Conservation (phyloP, 2,888 invertebrate species). For the Hirtodrosophila duncani region DNA sequence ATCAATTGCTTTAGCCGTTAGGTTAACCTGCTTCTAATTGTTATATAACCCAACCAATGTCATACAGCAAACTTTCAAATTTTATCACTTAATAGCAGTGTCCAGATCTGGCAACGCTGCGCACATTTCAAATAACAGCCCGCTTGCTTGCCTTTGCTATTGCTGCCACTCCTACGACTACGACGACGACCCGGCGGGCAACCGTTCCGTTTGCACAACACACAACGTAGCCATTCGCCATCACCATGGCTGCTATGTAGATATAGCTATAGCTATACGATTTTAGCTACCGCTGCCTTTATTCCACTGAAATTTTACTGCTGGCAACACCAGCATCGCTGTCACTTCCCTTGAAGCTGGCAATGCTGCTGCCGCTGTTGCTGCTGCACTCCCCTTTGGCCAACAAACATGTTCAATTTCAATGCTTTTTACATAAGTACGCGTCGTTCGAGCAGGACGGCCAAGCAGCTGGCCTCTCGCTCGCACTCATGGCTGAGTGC, state of each 20-base stretch:
- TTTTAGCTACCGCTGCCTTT: constrained; percentile 25
- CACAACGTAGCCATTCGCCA: too few species aligned
- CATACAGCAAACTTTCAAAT: constrained; percentile 41
- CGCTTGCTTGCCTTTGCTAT: constrained; percentile 31
- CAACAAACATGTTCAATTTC: constrained; percentile 68
- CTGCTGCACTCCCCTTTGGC: constrained; percentile 22
- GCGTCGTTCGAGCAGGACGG: constrained; percentile 32
- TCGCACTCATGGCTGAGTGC: constrained; percentile 13
- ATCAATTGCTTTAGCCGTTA: constrained; percentile 3
- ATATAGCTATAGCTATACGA: constrained; percentile 3
- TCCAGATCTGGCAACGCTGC: constrained; percentile 44
- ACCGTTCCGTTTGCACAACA: constrained; percentile 49
- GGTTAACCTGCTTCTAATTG: too few species aligned
- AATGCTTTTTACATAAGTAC: constrained; percentile 69
- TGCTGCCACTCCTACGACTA: constrained; percentile 52
- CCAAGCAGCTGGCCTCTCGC: constrained; percentile 6
- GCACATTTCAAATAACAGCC: constrained; percentile 53
- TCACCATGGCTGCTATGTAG: not conserved
- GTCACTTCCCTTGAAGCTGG: constrained; percentile 32
- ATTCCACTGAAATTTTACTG: constrained; percentile 37
- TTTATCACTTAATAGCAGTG: constrained; percentile 9
- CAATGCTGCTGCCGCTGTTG: constrained; percentile 36
- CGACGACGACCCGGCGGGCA: not conserved
- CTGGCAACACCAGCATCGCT: constrained; percentile 62
- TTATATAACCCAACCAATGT: constrained; percentile 33